These are phyloP conservation scores for Xenops minutus DNA, from an alignment of 2,797 vertebrate genomes.

Conservation along the genomic window DNA sequence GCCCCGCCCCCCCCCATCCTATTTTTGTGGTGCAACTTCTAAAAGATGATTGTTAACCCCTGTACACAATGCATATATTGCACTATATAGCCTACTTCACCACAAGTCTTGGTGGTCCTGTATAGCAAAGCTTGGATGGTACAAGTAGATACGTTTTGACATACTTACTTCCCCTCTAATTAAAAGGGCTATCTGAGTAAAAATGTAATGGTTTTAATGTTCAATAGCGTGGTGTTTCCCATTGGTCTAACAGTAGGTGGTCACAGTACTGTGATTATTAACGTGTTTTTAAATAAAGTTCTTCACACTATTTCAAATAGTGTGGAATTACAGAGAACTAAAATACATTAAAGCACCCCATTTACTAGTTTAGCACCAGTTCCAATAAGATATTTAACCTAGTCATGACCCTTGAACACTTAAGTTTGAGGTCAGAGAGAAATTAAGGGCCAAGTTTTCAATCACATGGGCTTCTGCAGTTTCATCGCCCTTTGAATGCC, in stretches of 20 bases:
- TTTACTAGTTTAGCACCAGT: constrained; percentile 46
- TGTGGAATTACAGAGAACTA: background rate
- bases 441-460: background rate
- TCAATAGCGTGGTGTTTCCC: background rate
- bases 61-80: background rate
- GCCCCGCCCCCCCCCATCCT: accelerated
- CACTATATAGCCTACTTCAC: background rate
- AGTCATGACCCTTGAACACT: background rate
- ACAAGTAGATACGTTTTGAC: background rate
- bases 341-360: constrained; percentile 29
- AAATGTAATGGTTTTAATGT: background rate
- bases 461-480: background rate
- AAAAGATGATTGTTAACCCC: background rate
- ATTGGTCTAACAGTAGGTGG: background rate
- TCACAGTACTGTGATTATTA: background rate
- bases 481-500: background rate
- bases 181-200: background rate
- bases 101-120: background rate
- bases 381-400: background rate
- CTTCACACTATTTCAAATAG: background rate
- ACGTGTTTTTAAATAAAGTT: background rate
- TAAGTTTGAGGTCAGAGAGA: background rate
- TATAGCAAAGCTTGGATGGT: background rate
- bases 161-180: background rate
- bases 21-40: background rate